Percentiles rank a stretch among this genome's conserved stretches.
Evolutionary conservation across 2,113 vertebrate genomes (phyloP).

Genomic region (Pedionomus torquatus): DNA sequence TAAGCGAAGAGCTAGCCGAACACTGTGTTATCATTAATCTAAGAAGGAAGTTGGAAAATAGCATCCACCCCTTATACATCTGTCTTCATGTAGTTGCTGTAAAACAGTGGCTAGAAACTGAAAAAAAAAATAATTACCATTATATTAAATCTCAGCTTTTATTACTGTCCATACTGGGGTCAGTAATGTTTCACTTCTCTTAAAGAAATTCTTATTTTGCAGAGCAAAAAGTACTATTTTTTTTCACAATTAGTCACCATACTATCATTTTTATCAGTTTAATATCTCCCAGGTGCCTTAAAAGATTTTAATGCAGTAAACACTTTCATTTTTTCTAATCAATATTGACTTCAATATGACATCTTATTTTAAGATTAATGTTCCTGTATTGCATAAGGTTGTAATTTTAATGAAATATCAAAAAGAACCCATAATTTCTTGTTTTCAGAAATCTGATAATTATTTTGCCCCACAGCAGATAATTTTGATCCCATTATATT

Average conservation of each 20-base stretch:
- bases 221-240: neutral
- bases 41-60: neutral
- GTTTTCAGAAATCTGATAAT: slow-evolving; percentile 53
- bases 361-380: slow-evolving; percentile 44
- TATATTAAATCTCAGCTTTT: neutral
- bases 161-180: neutral
- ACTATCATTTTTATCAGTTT: neutral
- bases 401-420: slow-evolving; percentile 44
- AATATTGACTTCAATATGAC: neutral
- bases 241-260: neutral
- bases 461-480: neutral
- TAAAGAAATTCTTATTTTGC: neutral
- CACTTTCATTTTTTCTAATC: neutral
- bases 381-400: neutral
- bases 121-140: neutral
- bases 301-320: neutral
- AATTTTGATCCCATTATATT: slow-evolving; percentile 25
- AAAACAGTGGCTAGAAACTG: neutral
- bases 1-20: neutral
- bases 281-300: neutral
- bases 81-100: neutral
- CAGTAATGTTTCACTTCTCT: neutral
- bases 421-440: slow-evolving; percentile 7
- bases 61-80: neutral
- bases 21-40: neutral